Evolutionary conservation across 2,797 vertebrate genomes (phyloP), one percentile per base, ranked within the genome.

Genomic region (Ibycter americanus): DNA sequence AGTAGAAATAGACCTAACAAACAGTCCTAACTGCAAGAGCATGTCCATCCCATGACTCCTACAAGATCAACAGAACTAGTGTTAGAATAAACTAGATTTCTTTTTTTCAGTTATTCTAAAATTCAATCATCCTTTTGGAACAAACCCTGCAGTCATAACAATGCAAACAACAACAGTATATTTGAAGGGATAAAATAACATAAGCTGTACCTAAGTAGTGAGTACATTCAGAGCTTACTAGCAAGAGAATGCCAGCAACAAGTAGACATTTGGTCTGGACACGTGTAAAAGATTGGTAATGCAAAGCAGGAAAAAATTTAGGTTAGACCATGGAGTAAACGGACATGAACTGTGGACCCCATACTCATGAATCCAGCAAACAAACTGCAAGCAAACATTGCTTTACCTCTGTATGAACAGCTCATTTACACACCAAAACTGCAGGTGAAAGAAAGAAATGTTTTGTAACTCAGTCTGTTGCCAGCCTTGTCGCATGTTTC

Each of bases 361-460:
- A 31, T 21, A 10, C 6, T 10, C 1, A 14, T 6, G 21, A 70
- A 59, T 61, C 25, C 18, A 73, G 46, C 23, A 65, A 83, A 42
- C 0, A 1, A 55, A 26, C 13, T 36, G 14, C 17, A 46, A n/a
- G 3, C 2, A 6, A 72, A 54, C 2, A 6, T 27, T 49, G 26
- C n/a, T 63, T 66, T 62, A 68, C 8, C 13, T 65, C 31, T 44
- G 3, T 10, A 22, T 9, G 4, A 59, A 27, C 18, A 65, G 16
- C 9, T 52, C 9, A 31, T 62, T 71, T 66, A n/a, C 12, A 44
- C 5, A 18, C 12, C 11, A 62, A 52, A 86, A 58, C 7, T 38
- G 4, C 32, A 44, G 29, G 23, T 32, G 36, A 67, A 72, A 83
- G 15, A 47, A 65, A 59, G 2, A 46, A 26, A 66, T 10, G 14